A percentile compares a stretch with the other conserved stretches of the same genome.
Conservation (phyloP, 1,140 invertebrate species). For the Rhagoletis pomonella region DNA sequence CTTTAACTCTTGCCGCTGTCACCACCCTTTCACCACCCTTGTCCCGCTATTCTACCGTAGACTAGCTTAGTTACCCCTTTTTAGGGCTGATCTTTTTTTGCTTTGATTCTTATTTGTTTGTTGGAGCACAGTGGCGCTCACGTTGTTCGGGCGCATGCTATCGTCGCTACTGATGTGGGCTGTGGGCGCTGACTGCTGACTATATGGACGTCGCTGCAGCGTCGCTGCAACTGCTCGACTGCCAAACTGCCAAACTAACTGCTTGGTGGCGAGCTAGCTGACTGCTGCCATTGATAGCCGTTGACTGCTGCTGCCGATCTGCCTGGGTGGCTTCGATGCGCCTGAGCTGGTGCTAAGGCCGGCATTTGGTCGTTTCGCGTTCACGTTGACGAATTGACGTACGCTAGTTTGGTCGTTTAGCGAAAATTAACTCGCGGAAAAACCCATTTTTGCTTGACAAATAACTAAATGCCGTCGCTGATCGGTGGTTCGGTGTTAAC, state of each 20-base stretch:
- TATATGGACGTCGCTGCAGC: neutral
- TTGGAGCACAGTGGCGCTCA: slow-evolving; percentile 52
- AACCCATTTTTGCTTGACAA: slow-evolving; percentile 15
- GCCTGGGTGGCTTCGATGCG: slow-evolving; percentile 57
- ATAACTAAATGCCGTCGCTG: slow-evolving; percentile 28
- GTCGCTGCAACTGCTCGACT: neutral
- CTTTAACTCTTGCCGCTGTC: neutral
- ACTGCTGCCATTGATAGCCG: neutral
- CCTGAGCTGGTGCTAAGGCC: slow-evolving; percentile 60
- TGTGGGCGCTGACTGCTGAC: slow-evolving; percentile 53
- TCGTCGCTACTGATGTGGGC: slow-evolving; percentile 54
- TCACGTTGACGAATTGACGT: slow-evolving; percentile 64
- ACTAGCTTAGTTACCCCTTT: slow-evolving; percentile 22
- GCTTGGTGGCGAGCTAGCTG: neutral
- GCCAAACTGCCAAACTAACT: neutral
- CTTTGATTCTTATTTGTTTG: slow-evolving; percentile 36
- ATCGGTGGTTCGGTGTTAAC: neutral
- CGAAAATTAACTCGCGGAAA: slow-evolving; percentile 6
- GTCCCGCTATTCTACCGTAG: neutral
- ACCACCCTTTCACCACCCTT: no score
- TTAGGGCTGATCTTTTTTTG: slow-evolving; percentile 28
- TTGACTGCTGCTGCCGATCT: slow-evolving; percentile 38
- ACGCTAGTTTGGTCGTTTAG: slow-evolving; percentile 36
- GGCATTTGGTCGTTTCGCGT: slow-evolving; percentile 71
- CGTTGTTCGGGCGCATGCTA: slow-evolving; percentile 54